These are phyloP conservation scores for Pampusana beccarii DNA, from an alignment of 2,113 vertebrate genomes.

Conservation along the genomic window DNA sequence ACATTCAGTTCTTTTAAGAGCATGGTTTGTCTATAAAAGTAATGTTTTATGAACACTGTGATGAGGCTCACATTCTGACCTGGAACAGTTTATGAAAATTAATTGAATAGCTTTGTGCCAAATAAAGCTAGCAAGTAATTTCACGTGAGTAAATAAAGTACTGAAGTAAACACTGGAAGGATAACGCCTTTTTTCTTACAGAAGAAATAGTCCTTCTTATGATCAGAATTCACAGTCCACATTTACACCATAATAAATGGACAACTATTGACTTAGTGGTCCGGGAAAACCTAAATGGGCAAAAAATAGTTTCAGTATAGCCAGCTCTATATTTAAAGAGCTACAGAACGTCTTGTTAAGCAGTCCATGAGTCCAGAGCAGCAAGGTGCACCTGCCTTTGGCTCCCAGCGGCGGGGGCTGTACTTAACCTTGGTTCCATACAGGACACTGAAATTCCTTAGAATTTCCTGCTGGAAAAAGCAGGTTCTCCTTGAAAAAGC, in stretches of 20 bases:
- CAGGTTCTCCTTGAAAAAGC: not conserved
- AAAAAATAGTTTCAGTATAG: not conserved
- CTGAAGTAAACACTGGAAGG: not conserved
- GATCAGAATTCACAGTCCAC: not conserved
- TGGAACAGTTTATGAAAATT: not conserved
- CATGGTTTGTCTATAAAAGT: not conserved
- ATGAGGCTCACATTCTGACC: not conserved
- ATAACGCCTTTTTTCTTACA: not conserved
- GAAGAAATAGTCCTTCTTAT: not conserved
- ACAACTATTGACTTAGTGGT: not conserved
- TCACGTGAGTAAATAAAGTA: not conserved
- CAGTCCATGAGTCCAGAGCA: not conserved
- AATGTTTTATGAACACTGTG: not conserved
- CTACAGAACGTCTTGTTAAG: not conserved
- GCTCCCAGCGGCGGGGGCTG: not conserved
- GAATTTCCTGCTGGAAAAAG: not conserved
- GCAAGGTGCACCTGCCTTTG: not conserved
- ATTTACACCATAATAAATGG: not conserved
- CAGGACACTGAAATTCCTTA: not conserved
- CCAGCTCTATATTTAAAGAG: not conserved
- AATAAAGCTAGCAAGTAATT: not conserved
- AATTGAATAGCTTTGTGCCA: not conserved
- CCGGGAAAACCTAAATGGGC: not conserved
- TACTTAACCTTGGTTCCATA: not conserved
- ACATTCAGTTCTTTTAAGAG: constrained; percentile 26